Base-by-base conservation (phyloP, 1,140 invertebrate genomes). In the Centruroides sculpturatus region DNA sequence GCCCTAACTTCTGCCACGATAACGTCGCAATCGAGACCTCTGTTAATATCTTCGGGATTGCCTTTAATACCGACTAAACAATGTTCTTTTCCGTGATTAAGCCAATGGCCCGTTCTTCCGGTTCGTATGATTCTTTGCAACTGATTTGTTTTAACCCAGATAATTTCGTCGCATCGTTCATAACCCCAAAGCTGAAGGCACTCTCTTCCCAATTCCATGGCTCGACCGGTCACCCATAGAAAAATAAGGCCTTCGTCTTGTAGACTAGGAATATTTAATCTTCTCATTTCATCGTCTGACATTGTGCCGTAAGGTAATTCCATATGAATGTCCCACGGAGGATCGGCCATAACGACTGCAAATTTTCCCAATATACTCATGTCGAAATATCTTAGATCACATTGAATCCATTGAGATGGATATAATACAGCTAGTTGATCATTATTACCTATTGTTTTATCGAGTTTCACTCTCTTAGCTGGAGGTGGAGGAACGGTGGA, bases 121-220 rank as follows among this genome's bases (percentile, higher is more conserved):
- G 95, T 98, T 55, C 95, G 78, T 67, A 98, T 98, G 63, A 98
- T 97, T 64, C 93, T 78, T 73, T 98, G 95, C 62, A 98, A 74
- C 70, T 98, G 95, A 78, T 98, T 98, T 0, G 94, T 98, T 77
- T 98, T 98, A 4, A 98, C 94, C 95, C 95, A 98, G 67, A 98
- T 98, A 9, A 98, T 82, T 73, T 98, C 95, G 72, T 98, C 94
- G 3, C 95, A 89, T 61, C 93, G 78, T 71, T 97, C 89, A 71
- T 98, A 98, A 7, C 93, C 93, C 89, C 88, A 96, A 1, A 95
- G 71, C 67, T 91, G 85, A 4, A 96, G 75, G 69, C 91, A 95
- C 71, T 96, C 92, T 47, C 92, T 77, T 0, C 94, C 94, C 8
- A 98, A 73, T 73, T 98, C 94, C 94, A 98, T 98, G 0, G 94